phyloP scores from a whole-genome alignment of 2,113 vertebrate species.

The Heloderma charlesbogerti region DNA sequence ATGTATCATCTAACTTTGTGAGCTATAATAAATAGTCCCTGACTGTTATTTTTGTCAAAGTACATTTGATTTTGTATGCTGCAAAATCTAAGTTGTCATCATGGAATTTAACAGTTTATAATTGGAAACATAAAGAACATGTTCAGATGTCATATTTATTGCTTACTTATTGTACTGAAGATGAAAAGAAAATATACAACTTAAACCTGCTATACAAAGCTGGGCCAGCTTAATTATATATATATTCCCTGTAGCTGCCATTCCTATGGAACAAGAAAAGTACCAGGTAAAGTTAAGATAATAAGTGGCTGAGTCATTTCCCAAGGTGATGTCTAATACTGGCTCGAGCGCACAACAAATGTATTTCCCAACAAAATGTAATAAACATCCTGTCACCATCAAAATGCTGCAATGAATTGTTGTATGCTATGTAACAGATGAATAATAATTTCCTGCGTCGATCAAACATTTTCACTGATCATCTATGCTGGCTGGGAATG shows the following conservation, averaged over 20 bases:
- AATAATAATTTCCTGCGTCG: conserved; percentile 48
- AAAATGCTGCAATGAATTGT: conserved; percentile 29
- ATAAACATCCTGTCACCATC: conserved; percentile 29
- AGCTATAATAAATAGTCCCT: conserved; percentile 50
- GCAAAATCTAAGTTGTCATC: conserved; percentile 34
- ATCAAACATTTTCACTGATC: conserved; percentile 4
- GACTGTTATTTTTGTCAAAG: conserved; percentile 33
- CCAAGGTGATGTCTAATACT: conserved; percentile 24
- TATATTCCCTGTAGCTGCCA: neutral
- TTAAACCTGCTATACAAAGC: conserved; percentile 14
- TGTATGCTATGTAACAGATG: conserved; percentile 54
- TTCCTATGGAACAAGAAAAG: conserved; percentile 13
- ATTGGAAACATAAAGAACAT: neutral
- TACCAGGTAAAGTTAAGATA: neutral
- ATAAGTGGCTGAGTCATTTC: conserved; percentile 38
- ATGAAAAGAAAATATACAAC: conserved; percentile 33
- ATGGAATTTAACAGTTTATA: conserved; percentile 7
- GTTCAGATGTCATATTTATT: conserved; percentile 28
- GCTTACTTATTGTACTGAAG: neutral
- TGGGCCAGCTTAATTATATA: neutral
- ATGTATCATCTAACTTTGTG: conserved; percentile 54
- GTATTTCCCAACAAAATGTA: conserved; percentile 28
- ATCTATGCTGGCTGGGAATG: conserved; percentile 27
- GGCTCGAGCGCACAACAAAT: conserved; percentile 50
- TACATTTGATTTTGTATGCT: conserved; percentile 34